Percentiles rank a stretch among this genome's conserved stretches.
phyloP scores from a whole-genome alignment of 2,113 vertebrate species.

The Tricholaema leucomelas region DNA sequence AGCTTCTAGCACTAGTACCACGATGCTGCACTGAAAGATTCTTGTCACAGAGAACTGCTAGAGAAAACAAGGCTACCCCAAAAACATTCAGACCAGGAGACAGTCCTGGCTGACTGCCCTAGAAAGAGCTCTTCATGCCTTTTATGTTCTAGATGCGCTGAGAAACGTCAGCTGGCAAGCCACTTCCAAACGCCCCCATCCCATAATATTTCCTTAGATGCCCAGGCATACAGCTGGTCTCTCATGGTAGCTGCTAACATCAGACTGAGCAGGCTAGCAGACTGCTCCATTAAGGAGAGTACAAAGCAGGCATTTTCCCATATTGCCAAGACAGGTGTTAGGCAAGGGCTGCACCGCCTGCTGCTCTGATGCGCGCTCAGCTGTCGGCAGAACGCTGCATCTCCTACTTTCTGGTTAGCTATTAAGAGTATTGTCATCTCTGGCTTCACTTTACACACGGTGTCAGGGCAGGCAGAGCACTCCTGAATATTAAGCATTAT shows the following conservation, averaged over 20 bases:
- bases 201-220: neutral
- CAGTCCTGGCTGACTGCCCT: neutral
- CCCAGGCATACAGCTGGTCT: accelerated
- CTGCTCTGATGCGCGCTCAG: neutral
- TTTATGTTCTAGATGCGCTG: neutral
- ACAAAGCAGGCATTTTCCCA: neutral
- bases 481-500: neutral
- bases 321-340: neutral
- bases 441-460: neutral
- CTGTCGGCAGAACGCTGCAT: neutral
- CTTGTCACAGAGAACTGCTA: neutral
- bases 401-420: neutral
- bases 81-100: neutral
- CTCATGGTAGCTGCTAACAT: neutral
- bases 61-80: neutral
- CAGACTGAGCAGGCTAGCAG: neutral
- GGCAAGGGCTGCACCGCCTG: neutral
- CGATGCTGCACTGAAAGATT: neutral
- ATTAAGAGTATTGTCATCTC: neutral
- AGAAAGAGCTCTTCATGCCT: neutral
- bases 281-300: neutral
- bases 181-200: neutral
- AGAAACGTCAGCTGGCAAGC: neutral
- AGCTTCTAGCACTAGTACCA: neutral
- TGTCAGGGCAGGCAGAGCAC: neutral